A percentile compares a stretch with the other conserved stretches of the same genome.
phyloP scores from a whole-genome alignment of 2,888 invertebrate species.

The Synergus laeviventris region DNA sequence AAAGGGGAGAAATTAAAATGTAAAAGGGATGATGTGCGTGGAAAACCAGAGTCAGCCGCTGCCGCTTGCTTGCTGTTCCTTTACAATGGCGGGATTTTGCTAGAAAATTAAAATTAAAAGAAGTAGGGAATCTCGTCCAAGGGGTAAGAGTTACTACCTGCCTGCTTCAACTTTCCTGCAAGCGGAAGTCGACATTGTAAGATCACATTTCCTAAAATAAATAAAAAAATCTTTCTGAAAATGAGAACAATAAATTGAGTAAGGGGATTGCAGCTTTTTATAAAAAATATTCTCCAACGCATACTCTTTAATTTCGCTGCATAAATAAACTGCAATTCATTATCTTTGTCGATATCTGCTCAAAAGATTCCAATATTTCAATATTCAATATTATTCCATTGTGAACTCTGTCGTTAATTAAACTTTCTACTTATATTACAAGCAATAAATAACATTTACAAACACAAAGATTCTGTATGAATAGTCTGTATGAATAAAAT shows the following conservation, averaged over 20 bases:
- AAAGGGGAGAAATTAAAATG: constrained; percentile 75
- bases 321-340: no score
- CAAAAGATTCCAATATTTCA: not conserved
- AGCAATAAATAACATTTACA: constrained; percentile 23
- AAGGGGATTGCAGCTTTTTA: no score
- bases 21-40: constrained; percentile 75
- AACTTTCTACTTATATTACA: not conserved
- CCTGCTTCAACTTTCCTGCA: constrained; percentile 30
- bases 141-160: constrained; percentile 47
- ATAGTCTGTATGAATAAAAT: constrained; percentile 25
- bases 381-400: not conserved
- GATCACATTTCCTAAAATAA: constrained; percentile 5
- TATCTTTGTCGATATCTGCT: no score
- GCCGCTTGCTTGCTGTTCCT: constrained; percentile 49
- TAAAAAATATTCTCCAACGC: no score
- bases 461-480: not conserved
- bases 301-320: no score
- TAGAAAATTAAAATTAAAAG: constrained; percentile 73
- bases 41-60: constrained; percentile 67
- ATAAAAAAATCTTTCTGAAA: not conserved
- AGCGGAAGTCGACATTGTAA: constrained; percentile 1
- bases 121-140: constrained; percentile 46
- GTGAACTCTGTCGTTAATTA: constrained; percentile 3
- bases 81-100: constrained; percentile 68
- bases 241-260: no score